Evolutionary conservation across 2,888 invertebrate genomes (phyloP).

Genomic region (Agrenia bidenticulata): DNA sequence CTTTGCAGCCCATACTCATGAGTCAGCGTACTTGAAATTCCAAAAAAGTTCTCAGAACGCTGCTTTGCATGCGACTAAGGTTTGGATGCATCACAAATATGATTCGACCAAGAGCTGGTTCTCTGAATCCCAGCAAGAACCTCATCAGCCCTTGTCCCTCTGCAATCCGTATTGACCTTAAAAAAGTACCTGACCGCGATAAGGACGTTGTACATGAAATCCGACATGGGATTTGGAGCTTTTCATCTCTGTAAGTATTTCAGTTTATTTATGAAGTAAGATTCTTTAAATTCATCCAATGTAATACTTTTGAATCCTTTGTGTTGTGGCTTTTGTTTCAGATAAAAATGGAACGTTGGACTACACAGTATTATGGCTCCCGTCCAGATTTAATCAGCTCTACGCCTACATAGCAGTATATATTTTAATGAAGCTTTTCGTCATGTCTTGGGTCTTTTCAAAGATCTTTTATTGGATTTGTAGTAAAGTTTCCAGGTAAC

Average conservation of each 20-base stretch:
- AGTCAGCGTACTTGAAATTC: conserved; percentile 61
- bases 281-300: too few species aligned
- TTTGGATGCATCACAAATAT: conserved; percentile 13
- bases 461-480: too few species aligned
- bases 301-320: too few species aligned
- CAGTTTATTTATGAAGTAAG: too few species aligned
- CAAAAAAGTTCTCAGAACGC: neutral
- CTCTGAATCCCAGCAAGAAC: neutral
- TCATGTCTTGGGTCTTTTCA: too few species aligned
- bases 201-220: conserved; percentile 66
- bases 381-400: conserved; percentile 68
- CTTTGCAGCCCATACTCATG: conserved; percentile 70
- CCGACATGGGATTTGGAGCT: conserved; percentile 80
- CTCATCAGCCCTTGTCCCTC: neutral
- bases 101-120: neutral
- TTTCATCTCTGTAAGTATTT: conserved; percentile 68
- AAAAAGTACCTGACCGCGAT: too few species aligned
- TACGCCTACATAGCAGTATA: conserved; percentile 63
- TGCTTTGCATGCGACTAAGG: conserved; percentile 25
- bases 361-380: conserved; percentile 78
- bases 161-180: neutral
- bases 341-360: conserved; percentile 61
- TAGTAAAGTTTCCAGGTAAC: too few species aligned
- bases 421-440: too few species aligned
- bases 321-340: conserved; percentile 59